phyloP scores from a whole-genome alignment of 1,140 invertebrate genomes.

The Drosophila mauritiana region DNA sequence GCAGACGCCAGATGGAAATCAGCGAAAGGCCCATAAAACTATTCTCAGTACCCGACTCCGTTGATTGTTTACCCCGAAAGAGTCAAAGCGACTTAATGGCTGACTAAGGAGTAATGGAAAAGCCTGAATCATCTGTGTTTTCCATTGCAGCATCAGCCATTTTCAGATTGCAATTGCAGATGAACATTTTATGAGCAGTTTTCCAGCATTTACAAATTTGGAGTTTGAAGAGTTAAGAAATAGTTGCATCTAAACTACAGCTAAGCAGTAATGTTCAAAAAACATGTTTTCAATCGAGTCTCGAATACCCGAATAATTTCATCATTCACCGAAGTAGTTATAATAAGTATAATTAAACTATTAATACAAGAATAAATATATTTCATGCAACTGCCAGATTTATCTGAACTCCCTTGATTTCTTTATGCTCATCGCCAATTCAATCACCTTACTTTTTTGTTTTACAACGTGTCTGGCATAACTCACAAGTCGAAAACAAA shows the following conservation, averaged over 20 bases:
- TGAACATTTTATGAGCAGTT: conserved; percentile 1
- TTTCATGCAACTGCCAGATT: too few relatives aligned
- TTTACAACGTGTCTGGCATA: conserved; percentile 44
- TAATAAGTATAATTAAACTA: too few relatives aligned
- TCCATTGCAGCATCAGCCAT: conserved; percentile 1
- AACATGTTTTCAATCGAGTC: too few relatives aligned
- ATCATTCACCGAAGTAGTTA: too few relatives aligned
- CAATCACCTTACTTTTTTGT: conserved; percentile 31
- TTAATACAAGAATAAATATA: too few relatives aligned
- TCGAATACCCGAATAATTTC: too few relatives aligned
- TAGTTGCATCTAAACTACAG: neutral
- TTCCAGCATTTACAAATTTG: neutral
- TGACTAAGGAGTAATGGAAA: conserved; percentile 35
- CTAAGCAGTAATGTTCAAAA: too few relatives aligned
- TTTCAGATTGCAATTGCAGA: neutral
- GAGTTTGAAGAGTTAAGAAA: neutral
- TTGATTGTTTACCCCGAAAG: conserved; percentile 43
- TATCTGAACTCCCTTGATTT: conserved; percentile 33
- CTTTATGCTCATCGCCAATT: conserved; percentile 31
- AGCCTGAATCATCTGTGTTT: conserved; percentile 40
- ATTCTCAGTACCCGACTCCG: conserved; percentile 36
- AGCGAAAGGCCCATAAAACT: conserved; percentile 49
- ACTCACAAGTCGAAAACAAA: conserved; percentile 23
- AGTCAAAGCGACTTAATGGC: conserved; percentile 34
- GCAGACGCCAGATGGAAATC: conserved; percentile 52